phyloP scores from a whole-genome alignment of 2,113 vertebrate species.

The Edolisoma coerulescens region DNA sequence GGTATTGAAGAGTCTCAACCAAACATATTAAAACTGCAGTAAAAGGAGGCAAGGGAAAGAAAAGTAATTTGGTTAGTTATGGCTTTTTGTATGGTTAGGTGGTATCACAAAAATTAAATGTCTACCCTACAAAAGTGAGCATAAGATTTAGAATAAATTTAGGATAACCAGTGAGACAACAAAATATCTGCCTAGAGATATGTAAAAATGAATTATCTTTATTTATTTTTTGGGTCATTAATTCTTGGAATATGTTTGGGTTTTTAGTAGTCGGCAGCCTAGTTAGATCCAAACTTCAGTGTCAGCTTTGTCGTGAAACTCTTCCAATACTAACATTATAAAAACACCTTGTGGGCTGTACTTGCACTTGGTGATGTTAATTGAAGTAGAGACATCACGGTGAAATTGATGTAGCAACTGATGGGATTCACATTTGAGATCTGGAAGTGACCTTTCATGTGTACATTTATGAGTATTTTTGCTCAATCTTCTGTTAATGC shows the following conservation, averaged over 20 bases:
- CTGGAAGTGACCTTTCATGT: not conserved
- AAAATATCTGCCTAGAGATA: not conserved
- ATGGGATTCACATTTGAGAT: not conserved
- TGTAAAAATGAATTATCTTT: not conserved
- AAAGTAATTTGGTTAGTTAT: not conserved
- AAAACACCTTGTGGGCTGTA: not conserved
- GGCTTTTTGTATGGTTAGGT: not conserved
- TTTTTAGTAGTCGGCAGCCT: not conserved
- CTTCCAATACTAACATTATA: not conserved
- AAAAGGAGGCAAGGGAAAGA: not conserved
- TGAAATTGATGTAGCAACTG: not conserved
- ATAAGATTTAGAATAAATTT: not conserved
- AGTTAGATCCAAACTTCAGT: not conserved
- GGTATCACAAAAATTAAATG: not conserved
- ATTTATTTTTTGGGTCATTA: not conserved
- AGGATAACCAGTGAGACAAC: not conserved
- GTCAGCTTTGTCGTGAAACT: not conserved
- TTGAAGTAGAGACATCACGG: not conserved
- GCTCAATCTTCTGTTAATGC: not conserved
- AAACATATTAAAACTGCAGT: not conserved
- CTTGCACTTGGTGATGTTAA: not conserved
- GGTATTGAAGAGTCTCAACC: not conserved
- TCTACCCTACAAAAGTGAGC: accelerated
- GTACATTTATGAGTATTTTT: not conserved
- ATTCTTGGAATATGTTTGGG: not conserved